Evolutionary conservation across 2,888 invertebrate genomes (phyloP).

Genomic region (Mantis religiosa): DNA sequence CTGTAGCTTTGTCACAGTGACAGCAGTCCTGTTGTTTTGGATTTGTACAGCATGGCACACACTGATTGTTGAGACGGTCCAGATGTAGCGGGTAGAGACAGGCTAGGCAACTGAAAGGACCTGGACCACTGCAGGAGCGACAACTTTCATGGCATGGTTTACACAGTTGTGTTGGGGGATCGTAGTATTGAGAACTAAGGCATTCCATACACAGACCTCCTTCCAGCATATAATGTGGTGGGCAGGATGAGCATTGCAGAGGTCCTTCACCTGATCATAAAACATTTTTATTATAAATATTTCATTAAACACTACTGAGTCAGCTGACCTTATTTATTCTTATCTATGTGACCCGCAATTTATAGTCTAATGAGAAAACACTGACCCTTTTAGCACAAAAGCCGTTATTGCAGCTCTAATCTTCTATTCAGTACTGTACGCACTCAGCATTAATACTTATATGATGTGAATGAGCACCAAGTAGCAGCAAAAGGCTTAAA

Average conservation of each 20-base stretch:
- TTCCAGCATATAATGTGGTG: constrained; percentile 66
- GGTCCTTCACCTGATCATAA: constrained; percentile 62
- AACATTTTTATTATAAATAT: no score
- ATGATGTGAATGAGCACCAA: no score
- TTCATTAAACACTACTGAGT: no score
- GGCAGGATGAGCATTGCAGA: constrained; percentile 68
- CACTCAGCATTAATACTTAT: no score
- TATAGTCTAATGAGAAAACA: no score
- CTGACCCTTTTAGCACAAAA: no score
- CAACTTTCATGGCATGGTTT: constrained; percentile 63
- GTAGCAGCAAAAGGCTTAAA: no score
- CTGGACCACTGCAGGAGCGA: constrained; percentile 64
- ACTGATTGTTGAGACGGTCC: constrained; percentile 70
- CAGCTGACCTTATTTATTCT: no score
- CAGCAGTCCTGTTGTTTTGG: constrained; percentile 59
- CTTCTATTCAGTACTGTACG: no score
- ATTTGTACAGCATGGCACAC: constrained; percentile 67
- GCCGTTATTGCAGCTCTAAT: no score
- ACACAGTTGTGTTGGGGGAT: constrained; percentile 63
- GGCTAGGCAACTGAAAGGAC: constrained; percentile 62
- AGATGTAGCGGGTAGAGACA: constrained; percentile 63
- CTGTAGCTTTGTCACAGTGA: constrained; percentile 64
- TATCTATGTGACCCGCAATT: no score
- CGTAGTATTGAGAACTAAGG: constrained; percentile 68
- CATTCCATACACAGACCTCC: constrained; percentile 74